A percentile compares a stretch with the other conserved stretches of the same genome.
phyloP scores from a whole-genome alignment of 2,113 vertebrate species.

The Neoarius graeffei region DNA sequence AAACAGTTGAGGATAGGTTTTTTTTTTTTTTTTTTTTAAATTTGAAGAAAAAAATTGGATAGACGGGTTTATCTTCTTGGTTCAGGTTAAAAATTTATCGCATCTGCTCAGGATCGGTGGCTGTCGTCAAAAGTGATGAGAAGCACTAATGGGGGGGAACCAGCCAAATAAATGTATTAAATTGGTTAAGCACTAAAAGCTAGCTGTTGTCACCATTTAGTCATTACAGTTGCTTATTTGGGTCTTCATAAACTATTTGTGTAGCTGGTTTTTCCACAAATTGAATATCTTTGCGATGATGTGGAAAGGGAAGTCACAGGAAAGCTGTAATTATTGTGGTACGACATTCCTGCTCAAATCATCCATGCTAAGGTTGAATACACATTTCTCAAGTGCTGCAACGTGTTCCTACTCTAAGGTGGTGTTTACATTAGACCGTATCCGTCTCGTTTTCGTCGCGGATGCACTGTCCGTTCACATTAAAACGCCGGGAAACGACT shows the following conservation, averaged over 20 bases:
- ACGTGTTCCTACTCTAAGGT: background rate
- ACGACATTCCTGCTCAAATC: background rate
- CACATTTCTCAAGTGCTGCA: background rate
- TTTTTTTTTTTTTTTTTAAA: no score
- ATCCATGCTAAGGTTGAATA: background rate
- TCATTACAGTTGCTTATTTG: background rate
- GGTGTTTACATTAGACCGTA: no score
- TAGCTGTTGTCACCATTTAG: background rate
- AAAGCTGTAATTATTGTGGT: background rate
- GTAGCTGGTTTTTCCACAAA: background rate
- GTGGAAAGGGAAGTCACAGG: background rate
- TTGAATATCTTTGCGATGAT: background rate
- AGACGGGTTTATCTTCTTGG: no score
- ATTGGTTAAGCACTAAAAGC: background rate
- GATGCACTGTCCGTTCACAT: no score
- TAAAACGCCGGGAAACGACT: no score
- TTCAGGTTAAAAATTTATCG: background rate
- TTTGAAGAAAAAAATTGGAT: no score
- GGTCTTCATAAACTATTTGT: no score
- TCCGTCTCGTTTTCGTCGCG: no score
- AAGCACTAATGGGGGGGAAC: background rate
- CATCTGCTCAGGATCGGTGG: background rate
- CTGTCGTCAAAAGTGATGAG: background rate
- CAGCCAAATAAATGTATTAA: background rate
- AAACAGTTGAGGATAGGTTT: no score